Percentiles rank a stretch among this genome's conserved stretches.
Conservation (phyloP, 2,888 invertebrate genomes). For the Neoascia interrupta region DNA sequence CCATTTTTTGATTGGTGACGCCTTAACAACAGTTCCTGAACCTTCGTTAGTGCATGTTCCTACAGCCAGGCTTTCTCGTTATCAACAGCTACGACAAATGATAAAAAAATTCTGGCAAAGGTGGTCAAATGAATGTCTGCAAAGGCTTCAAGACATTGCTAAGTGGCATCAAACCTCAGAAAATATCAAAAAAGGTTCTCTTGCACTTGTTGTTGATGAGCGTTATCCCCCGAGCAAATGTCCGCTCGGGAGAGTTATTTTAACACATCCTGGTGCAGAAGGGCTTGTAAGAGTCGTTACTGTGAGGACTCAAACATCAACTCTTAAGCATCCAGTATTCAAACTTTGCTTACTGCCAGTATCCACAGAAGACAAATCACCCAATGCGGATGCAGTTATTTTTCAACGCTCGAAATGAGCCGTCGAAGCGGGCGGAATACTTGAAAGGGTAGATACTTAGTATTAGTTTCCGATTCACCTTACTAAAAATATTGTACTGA, state of each 20-base stretch:
- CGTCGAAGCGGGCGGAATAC: too few relatives aligned
- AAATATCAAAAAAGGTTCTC: conserved; percentile 6
- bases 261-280: background rate
- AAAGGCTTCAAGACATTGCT: background rate
- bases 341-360: background rate
- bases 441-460: too few relatives aligned
- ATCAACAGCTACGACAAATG: background rate
- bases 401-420: background rate
- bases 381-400: too few relatives aligned
- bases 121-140: conserved; percentile 1
- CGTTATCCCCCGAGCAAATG: conserved; percentile 5
- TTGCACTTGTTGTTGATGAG: conserved; percentile 5
- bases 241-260: background rate
- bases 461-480: too few relatives aligned
- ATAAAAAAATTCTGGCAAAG: conserved; percentile 1
- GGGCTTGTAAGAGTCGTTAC: background rate
- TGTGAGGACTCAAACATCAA: background rate
- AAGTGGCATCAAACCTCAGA: background rate
- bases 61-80: background rate
- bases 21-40: background rate
- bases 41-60: background rate
- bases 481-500: too few relatives aligned
- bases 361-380: too few relatives aligned
- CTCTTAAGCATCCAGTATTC: background rate
- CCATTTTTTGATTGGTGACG: background rate